Percentiles rank a stretch among this genome's conserved stretches.
Evolutionary conservation across 2,113 vertebrate species (phyloP).

Genomic region (Dipodomys spectabilis): DNA sequence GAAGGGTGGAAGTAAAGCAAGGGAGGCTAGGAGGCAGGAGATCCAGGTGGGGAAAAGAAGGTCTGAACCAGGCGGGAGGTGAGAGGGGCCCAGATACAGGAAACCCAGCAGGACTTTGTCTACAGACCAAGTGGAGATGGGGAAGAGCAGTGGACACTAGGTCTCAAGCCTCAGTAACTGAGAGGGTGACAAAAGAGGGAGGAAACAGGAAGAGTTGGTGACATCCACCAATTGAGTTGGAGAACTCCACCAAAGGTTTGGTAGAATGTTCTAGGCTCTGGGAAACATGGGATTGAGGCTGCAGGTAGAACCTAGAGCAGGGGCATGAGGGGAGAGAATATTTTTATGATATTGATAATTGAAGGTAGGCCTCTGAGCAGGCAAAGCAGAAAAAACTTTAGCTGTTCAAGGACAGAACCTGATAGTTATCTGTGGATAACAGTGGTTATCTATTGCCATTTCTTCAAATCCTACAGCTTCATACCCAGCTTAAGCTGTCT

Average conservation of each 20-base stretch:
- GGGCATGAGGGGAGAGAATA: not conserved
- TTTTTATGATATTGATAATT: not conserved
- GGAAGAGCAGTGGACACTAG: not conserved
- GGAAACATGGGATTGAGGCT: not conserved
- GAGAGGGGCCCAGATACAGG: not conserved
- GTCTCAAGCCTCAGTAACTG: not conserved
- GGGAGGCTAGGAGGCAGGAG: not conserved
- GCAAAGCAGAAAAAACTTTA: not conserved
- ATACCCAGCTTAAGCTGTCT: not conserved
- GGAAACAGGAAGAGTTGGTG: not conserved
- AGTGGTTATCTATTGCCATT: not conserved
- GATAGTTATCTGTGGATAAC: no score
- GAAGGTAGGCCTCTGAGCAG: not conserved
- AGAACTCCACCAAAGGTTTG: not conserved
- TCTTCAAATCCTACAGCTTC: not conserved
- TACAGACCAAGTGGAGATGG: not conserved
- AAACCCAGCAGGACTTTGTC: not conserved
- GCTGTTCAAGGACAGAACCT: not conserved
- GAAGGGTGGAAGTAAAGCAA: not conserved
- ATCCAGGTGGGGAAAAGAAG: not conserved
- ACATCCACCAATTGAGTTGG: not conserved
- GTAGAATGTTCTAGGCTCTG: not conserved
- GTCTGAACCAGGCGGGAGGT: not conserved
- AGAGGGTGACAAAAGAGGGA: not conserved
- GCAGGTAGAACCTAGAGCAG: not conserved